Percentiles rank a stretch among this genome's conserved stretches.
These are phyloP conservation scores for Micropoecilia bifurca DNA, from an alignment of 2,797 vertebrate species.

Conservation along the genomic window DNA sequence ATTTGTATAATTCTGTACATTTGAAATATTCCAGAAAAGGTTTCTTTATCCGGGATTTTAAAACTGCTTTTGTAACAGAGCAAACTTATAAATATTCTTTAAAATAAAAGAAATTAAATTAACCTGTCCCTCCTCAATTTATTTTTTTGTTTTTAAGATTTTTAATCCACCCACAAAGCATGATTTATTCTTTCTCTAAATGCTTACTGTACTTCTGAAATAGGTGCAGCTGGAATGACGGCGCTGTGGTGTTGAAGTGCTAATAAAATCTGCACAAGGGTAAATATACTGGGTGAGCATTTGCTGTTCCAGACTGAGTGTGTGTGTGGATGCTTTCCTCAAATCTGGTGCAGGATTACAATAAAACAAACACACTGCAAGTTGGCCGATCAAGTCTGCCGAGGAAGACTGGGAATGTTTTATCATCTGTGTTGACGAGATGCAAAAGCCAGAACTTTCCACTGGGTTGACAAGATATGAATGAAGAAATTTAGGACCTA, in stretches of 20 bases:
- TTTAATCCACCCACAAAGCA: conserved; percentile 9
- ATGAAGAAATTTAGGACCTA: not conserved
- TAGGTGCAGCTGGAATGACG: not conserved
- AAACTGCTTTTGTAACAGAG: conserved; percentile 82
- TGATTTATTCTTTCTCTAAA: conserved; percentile 55
- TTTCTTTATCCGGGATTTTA: conserved; percentile 71
- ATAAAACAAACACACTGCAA: not conserved
- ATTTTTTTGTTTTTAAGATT: not conserved
- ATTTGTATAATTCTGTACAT: conserved; percentile 80
- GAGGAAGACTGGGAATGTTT: not conserved
- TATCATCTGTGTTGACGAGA: not conserved
- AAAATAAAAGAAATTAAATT: conserved; percentile 65
- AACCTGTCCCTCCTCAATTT: too few species aligned
- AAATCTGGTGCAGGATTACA: not conserved
- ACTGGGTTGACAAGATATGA: not conserved
- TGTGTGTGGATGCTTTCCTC: not conserved
- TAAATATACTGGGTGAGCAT: not conserved
- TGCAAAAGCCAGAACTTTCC: not conserved
- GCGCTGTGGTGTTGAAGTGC: not conserved
- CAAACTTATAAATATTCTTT: conserved; percentile 80
- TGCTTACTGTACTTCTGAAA: conserved; percentile 6
- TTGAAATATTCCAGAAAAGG: conserved; percentile 75
- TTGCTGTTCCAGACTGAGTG: not conserved
- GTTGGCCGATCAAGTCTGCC: not conserved
- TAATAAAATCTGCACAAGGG: conserved; percentile 2